Evolutionary conservation across 2,888 invertebrate species (phyloP), one percentile per base, ranked within the genome.

Genomic region (Lasioglossum lativentre): DNA sequence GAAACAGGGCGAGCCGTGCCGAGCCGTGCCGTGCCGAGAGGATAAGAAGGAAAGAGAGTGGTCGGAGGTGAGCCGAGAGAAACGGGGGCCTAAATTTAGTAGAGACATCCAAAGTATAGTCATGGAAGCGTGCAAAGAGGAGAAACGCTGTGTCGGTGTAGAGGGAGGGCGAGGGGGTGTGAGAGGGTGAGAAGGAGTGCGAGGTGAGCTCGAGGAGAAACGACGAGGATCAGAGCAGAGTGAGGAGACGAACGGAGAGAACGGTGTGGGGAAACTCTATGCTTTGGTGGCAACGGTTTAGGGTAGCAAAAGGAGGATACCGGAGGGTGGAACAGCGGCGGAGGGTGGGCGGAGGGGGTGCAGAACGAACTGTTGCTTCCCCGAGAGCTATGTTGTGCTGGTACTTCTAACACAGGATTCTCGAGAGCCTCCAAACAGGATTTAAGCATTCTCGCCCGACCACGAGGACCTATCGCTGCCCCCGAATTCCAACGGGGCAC

Each of bases 331-430:
- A 89, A 83, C 30, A 34, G 90, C 83, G 86, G 86, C 82, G 87
- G 86, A 74, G 80, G 85, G 81, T 59, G 88, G 81, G 76, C 83
- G 90, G 82, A 74, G 86, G 86, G 89, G 88, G 86, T 85, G 89
- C 85, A 90, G 91, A 94, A 90, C 94, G 94, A 94, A 94, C 94
- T 94, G 94, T 94, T 94, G 94, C 94, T 94, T 94, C 94, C 90
- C 91, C 90, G 92, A 93, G 93, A 93, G 87, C 88, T 86, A 86
- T 86, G 89, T 87, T 85, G 89, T 85, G 84, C 88, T 82, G 86
- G 83, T 87, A 85, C 87, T 88, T 90, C 91, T 89, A 90, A 90
- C 90, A 88, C 89, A 90, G 91, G 92, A 92, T 92, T 92, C 91
- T 91, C 91, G 88, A 91, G 91, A 90, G 89, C 88, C 88, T 88